phyloP scores from a whole-genome alignment of 2,888 invertebrate genomes.

The Cryptocephalus moraei region DNA sequence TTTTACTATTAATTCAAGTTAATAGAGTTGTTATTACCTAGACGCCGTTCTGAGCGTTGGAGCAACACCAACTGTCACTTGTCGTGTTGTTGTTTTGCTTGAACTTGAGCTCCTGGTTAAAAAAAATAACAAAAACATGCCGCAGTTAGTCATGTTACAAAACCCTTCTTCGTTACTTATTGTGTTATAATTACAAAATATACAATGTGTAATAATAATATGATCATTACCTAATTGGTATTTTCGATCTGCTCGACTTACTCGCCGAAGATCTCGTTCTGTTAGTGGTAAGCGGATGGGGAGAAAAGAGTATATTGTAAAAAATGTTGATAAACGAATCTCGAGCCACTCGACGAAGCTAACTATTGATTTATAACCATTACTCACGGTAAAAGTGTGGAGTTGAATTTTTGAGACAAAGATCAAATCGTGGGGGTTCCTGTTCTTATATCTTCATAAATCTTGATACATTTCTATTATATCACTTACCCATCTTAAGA shows the following conservation, averaged over 20 bases:
- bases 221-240: conserved; percentile 33
- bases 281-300: conserved; percentile 11
- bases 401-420: too few species aligned
- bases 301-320: conserved; percentile 7
- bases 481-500: too few species aligned
- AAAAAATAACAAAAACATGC: conserved; percentile 31
- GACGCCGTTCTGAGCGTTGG: conserved; percentile 38
- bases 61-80: conserved; percentile 37
- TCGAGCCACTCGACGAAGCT: not conserved
- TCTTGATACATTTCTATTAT: too few species aligned
- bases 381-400: too few species aligned
- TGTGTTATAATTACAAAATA: not conserved
- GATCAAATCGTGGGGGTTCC: too few species aligned
- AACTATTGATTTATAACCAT: not conserved
- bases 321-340: not conserved
- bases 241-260: conserved; percentile 33
- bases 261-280: conserved; percentile 33
- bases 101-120: conserved; percentile 35
- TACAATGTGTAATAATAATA: not conserved
- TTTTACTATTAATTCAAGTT: conserved; percentile 2
- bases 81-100: conserved; percentile 29
- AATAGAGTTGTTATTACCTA: conserved; percentile 33
- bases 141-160: conserved; percentile 20
- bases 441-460: too few species aligned
- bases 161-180: not conserved